Evolutionary conservation across 2,888 invertebrate species (phyloP).

Genomic region (Eupithecia subumbrata): DNA sequence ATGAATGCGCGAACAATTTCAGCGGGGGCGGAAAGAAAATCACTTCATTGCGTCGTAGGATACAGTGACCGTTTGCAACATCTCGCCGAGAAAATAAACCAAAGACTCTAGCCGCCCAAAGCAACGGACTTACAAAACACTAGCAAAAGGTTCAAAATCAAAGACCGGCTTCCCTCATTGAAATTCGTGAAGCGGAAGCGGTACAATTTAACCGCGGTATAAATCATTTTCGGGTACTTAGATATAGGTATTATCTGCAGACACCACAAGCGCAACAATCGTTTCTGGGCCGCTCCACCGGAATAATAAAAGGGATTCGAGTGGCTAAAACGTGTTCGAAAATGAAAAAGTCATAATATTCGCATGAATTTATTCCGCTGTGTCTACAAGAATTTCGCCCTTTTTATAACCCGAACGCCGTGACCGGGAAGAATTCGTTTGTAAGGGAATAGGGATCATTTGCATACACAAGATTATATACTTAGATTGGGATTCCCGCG

Average conservation of each 20-base stretch:
- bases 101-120: conserved; percentile 14
- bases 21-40: conserved; percentile 21
- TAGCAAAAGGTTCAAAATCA: conserved; percentile 49
- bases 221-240: conserved; percentile 57
- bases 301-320: conserved; percentile 56
- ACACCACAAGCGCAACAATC: conserved; percentile 54
- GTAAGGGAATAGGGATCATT: conserved; percentile 71
- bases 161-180: conserved; percentile 46
- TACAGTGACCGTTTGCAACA: conserved; percentile 33
- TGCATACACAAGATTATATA: conserved; percentile 77
- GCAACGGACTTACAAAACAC: conserved; percentile 36
- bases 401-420: conserved; percentile 71
- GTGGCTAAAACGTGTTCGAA: conserved; percentile 57
- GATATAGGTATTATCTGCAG: conserved; percentile 55
- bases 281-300: conserved; percentile 49
- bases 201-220: conserved; percentile 49
- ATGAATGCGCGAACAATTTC: conserved; percentile 19
- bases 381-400: conserved; percentile 65
- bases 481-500: conserved; percentile 64
- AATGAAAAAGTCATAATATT: conserved; percentile 61
- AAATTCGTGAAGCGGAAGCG: conserved; percentile 52
- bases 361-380: conserved; percentile 65
- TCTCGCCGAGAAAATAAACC: conserved; percentile 35
- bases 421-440: conserved; percentile 73
- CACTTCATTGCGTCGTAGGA: conserved; percentile 30